phyloP scores from a whole-genome alignment of 2,888 invertebrate genomes.

The Eurytoma adleriae region DNA sequence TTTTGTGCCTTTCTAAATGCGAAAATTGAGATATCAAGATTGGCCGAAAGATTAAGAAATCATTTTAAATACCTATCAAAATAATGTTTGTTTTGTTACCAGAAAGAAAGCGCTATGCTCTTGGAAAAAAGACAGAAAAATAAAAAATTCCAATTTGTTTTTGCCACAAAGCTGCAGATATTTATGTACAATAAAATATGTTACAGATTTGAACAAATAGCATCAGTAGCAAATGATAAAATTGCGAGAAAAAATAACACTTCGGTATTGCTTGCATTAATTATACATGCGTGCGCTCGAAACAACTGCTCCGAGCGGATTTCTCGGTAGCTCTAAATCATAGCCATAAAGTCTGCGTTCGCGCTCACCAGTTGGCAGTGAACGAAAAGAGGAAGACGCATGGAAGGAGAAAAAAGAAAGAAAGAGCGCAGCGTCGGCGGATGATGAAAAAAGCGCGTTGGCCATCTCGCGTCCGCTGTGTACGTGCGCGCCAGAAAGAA shows the following conservation, averaged over 20 bases:
- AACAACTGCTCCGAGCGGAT: conserved; percentile 37
- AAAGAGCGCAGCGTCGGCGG: conserved; percentile 42
- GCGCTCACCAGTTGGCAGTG: conserved; percentile 47
- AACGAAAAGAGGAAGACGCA: conserved; percentile 31
- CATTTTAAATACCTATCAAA: no score
- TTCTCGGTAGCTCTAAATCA: conserved; percentile 56
- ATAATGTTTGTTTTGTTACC: no score
- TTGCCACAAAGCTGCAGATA: no score
- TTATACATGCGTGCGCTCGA: conserved; percentile 45
- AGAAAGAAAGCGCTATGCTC: no score
- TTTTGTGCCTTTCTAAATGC: no score
- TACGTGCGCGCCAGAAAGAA: conserved; percentile 67
- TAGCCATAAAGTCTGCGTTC: conserved; percentile 48
- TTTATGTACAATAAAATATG: no score
- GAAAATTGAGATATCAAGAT: no score
- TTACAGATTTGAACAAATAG: no score
- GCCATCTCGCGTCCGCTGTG: conserved; percentile 63
- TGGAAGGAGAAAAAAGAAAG: conserved; percentile 8
- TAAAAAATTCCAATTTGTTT: no score
- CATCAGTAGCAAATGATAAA: neutral
- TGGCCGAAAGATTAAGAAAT: no score
- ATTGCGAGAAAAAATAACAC: conserved; percentile 22
- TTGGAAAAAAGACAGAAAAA: no score
- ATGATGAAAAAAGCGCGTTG: conserved; percentile 63
- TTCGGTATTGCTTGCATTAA: conserved; percentile 20